A percentile compares a stretch with the other conserved stretches of the same genome.
Evolutionary conservation across 2,888 invertebrate species (phyloP).

Genomic region (Zele albiditarsus): DNA sequence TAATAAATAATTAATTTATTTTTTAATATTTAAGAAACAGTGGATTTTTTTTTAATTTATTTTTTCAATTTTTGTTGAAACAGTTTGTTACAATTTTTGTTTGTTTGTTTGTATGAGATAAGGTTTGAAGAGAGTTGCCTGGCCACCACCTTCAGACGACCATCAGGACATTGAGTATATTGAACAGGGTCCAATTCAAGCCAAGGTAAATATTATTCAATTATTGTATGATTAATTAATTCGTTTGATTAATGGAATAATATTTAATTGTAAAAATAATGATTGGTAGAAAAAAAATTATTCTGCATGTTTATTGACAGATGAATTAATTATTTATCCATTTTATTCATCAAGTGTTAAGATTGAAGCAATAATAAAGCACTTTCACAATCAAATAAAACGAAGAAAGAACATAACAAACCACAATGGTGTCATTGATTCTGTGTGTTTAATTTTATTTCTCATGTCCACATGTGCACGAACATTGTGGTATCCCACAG

Average conservation of each 20-base stretch:
- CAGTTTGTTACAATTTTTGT: background rate
- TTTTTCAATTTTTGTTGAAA: background rate
- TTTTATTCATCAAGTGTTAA: too few relatives aligned
- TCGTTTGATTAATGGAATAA: background rate
- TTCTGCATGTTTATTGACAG: too few relatives aligned
- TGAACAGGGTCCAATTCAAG: constrained; percentile 75
- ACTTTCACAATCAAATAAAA: background rate
- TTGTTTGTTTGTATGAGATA: constrained; percentile 47
- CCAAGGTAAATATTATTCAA: constrained; percentile 74
- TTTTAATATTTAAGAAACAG: too few relatives aligned
- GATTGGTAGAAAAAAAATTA: too few relatives aligned
- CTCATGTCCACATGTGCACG: too few relatives aligned
- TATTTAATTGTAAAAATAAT: too few relatives aligned
- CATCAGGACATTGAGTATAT: constrained; percentile 78
- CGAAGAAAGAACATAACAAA: background rate
- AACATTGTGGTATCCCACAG: constrained; percentile 29
- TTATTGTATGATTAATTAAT: background rate
- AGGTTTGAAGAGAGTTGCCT: constrained; percentile 90
- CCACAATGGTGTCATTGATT: constrained; percentile 5
- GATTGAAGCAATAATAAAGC: too few relatives aligned
- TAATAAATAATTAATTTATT: too few relatives aligned
- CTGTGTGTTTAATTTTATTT: constrained; percentile 47
- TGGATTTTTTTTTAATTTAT: too few relatives aligned
- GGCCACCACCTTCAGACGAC: constrained; percentile 85
- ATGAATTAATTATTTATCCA: too few relatives aligned